Base-by-base conservation (phyloP, 2,113 vertebrate species). In the Odontophorus gujanensis region DNA sequence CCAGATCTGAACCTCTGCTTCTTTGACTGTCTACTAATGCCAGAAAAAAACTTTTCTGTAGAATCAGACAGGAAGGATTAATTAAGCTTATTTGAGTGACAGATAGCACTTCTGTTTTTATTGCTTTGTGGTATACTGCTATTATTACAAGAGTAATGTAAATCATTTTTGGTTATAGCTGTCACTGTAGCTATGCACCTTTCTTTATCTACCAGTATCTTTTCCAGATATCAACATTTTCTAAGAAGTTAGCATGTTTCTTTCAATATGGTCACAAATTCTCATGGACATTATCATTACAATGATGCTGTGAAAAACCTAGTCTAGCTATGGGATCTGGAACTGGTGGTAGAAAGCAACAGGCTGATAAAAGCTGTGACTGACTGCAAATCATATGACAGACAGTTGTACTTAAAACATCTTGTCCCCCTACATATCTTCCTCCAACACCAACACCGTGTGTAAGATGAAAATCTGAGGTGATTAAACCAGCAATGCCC, bases 301-400 rank as follows among this genome's bases (percentile, higher is more conserved):
- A 63, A 16, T 88, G 89, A 74, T 66, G n/a, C 57, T 58, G 65
- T 7, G 42, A 63, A 86, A 95, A 74, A 50, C 21, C 6, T n/a
- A 55, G 69, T n/a, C 76, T 58, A 75, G 84, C 81, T 72, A 34
- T 81, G 87, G 75, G 85, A 93, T 76, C 75, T 79, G 53, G 72
- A 85, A 19, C 28, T 61, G n/a, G 34, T 63, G 68, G 43, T 16
- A 36, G 67, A 74, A 79, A 89, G 47, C 2, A 77, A 61, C 43
- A 75, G 77, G 51, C 38, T 75, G 32, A 43, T 84, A 72, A 89
- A 92, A 91, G 36, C 51, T 72, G 66, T 0, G 0, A 57, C 34
- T 75, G 65, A 59, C 42, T 86, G 57, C 34, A 81, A 79, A 78
- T 87, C 71, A 84, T 75, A 21, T 6, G 22, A 74, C 51, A 77